A percentile compares a stretch with the other conserved stretches of the same genome.
Evolutionary conservation across 2,113 vertebrate species (phyloP).

Genomic region (Zosterops hypoxanthus): DNA sequence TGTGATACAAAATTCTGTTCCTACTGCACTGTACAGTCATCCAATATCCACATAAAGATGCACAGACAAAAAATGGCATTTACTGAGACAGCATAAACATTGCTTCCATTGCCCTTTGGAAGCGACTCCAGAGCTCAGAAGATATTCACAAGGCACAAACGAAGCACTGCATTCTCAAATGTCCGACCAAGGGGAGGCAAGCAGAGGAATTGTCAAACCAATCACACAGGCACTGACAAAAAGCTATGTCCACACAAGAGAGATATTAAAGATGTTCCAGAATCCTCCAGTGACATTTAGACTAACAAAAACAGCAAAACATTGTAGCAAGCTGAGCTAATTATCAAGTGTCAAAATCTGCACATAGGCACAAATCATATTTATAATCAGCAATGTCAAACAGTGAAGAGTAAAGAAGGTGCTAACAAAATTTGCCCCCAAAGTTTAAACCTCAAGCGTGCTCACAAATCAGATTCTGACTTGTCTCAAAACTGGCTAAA

Average conservation of each 20-base stretch:
- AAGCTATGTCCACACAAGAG: neutral
- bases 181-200: fast-evolving
- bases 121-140: neutral
- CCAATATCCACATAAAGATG: neutral
- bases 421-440: neutral
- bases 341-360: neutral
- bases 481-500: neutral
- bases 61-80: neutral
- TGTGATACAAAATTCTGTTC: neutral
- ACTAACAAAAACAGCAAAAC: neutral
- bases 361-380: neutral
- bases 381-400: neutral
- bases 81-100: neutral
- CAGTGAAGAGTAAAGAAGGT: neutral
- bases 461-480: neutral
- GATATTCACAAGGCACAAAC: neutral
- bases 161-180: neutral
- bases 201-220: neutral
- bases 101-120: neutral
- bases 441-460: neutral
- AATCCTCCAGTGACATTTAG: neutral
- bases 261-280: neutral
- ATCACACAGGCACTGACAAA: neutral
- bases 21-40: neutral
- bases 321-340: neutral